Evolutionary conservation across 2,113 vertebrate species (phyloP).

Genomic region (Fulmarus glacialis): DNA sequence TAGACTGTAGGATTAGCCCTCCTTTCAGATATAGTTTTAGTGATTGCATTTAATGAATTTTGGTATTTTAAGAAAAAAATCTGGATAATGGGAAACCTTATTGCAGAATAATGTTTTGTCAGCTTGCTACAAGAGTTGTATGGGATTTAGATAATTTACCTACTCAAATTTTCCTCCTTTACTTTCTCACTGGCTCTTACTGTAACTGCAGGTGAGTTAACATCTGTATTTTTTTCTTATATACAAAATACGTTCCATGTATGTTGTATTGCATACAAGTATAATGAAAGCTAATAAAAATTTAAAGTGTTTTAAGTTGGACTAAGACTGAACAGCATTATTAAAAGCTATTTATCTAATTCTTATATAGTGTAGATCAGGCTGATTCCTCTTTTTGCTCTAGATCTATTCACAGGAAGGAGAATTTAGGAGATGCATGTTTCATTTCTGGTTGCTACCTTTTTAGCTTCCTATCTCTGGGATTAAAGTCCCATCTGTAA

Average conservation of each 20-base stretch:
- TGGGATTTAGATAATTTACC: neutral
- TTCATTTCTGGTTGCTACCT: neutral
- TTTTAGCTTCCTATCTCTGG: neutral
- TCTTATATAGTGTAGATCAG: neutral
- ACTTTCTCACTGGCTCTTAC: neutral
- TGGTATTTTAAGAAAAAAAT: neutral
- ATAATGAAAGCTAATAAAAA: neutral
- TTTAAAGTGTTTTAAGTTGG: neutral
- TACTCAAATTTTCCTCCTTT: neutral
- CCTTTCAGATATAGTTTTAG: neutral
- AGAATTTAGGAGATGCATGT: neutral
- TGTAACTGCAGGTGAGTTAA: neutral
- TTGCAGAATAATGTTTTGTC: neutral
- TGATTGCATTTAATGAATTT: neutral
- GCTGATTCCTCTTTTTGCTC: neutral
- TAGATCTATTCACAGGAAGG: neutral
- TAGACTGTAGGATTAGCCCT: neutral
- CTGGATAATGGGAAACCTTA: neutral
- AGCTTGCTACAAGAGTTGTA: neutral
- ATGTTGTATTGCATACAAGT: neutral
- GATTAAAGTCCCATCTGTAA: neutral
- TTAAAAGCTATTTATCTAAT: neutral
- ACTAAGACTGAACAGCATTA: neutral
- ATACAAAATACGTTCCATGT: neutral
- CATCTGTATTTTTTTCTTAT: neutral